phyloP scores from a whole-genome alignment of 2,888 invertebrate species.

The Harpagoxenus sublaevis region DNA sequence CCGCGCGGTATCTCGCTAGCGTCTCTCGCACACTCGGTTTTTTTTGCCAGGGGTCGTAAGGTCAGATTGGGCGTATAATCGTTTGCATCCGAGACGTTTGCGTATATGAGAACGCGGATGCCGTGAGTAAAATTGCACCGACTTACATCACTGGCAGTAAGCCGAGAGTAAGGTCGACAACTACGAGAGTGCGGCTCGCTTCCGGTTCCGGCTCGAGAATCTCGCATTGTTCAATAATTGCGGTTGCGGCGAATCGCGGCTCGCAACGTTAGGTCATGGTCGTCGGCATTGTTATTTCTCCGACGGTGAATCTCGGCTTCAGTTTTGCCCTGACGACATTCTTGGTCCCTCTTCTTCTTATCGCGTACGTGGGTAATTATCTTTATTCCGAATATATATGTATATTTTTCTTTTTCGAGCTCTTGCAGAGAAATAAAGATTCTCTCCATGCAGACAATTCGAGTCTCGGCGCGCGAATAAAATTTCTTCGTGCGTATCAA shows the following conservation, averaged over 20 bases:
- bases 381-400: background rate
- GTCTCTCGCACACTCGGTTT: conserved; percentile 54
- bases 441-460: background rate
- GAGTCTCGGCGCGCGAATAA: background rate
- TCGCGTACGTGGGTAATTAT: conserved; percentile 73
- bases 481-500: too few relatives aligned
- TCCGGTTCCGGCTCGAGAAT: too few relatives aligned
- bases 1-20: too few relatives aligned
- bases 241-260: background rate
- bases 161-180: background rate
- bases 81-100: background rate
- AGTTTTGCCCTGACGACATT: conserved; percentile 64
- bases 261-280: conserved; percentile 48
- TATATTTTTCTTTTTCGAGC: background rate
- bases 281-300: conserved; percentile 64
- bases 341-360: conserved; percentile 67
- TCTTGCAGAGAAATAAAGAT: background rate
- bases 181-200: background rate
- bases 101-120: conserved; percentile 7
- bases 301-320: conserved; percentile 65
- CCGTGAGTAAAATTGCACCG: conserved; percentile 22
- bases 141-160: conserved; percentile 51
- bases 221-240: background rate
- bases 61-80: conserved; percentile 62
- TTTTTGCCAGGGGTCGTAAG: conserved; percentile 64